These are phyloP conservation scores for Tinea semifulvella DNA, from an alignment of 2,888 invertebrate genomes.

Conservation along the genomic window DNA sequence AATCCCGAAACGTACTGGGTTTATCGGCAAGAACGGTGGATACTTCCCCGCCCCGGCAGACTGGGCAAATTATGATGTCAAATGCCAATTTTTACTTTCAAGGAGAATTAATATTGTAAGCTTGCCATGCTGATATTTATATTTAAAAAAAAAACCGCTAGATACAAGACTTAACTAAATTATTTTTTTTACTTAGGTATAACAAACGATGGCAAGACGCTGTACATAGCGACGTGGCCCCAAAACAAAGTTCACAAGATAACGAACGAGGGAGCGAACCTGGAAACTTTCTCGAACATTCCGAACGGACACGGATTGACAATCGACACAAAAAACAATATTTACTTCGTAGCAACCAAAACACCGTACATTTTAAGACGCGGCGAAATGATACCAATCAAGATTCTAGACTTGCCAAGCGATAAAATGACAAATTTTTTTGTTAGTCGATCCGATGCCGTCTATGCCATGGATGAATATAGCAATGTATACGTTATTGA, in stretches of 20 bases:
- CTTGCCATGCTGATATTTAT: too few relatives aligned
- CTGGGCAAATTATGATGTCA: too few relatives aligned
- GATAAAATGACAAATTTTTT: constrained; percentile 47
- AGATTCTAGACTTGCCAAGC: constrained; percentile 43
- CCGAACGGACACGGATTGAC: constrained; percentile 54
- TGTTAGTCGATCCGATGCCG: constrained; percentile 45
- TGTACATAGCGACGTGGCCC: constrained; percentile 58
- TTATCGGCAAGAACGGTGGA: too few relatives aligned
- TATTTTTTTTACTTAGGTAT: too few relatives aligned
- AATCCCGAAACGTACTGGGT: too few relatives aligned
- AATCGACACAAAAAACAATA: constrained; percentile 45
- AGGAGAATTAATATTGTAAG: too few relatives aligned
- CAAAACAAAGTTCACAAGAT: constrained; percentile 51
- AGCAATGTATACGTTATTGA: constrained; percentile 45
- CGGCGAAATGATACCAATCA: constrained; percentile 39
- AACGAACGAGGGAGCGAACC: constrained; percentile 38
- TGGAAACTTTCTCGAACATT: constrained; percentile 39
- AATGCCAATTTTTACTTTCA: too few relatives aligned
- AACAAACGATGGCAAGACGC: constrained; percentile 35
- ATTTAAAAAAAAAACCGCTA: too few relatives aligned
- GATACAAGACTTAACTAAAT: too few relatives aligned
- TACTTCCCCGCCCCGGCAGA: too few relatives aligned
- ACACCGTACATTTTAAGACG: constrained; percentile 44
- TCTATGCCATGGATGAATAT: constrained; percentile 52
- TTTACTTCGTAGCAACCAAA: constrained; percentile 51